Conservation (phyloP, 2,888 invertebrate species). For the Matsumyia berberina region DNA sequence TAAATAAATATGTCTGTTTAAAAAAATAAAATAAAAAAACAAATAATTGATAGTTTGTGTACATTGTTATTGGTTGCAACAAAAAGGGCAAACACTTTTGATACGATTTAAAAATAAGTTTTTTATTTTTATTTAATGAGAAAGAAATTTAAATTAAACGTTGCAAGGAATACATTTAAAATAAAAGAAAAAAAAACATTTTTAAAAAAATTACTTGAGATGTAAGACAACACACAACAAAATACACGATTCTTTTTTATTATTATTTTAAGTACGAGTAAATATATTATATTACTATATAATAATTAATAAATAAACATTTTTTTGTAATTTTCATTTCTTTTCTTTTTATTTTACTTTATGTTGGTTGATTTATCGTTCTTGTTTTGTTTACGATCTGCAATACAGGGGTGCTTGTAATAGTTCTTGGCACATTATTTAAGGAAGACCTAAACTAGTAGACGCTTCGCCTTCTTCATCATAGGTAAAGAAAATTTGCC, state of each 20-base stretch:
- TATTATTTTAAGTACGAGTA: slow-evolving; percentile 73
- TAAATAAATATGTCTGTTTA: slow-evolving; percentile 62
- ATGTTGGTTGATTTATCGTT: slow-evolving; percentile 2
- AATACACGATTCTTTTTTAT: slow-evolving; percentile 63
- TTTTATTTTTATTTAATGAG: slow-evolving; percentile 57
- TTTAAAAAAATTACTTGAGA: slow-evolving; percentile 24
- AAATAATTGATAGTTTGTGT: slow-evolving; percentile 64
- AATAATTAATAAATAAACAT: slow-evolving; percentile 72
- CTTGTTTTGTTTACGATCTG: slow-evolving; percentile 8
- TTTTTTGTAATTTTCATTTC: slow-evolving; percentile 72
- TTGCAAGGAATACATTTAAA: slow-evolving; percentile 47
- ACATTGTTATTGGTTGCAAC: slow-evolving; percentile 74
- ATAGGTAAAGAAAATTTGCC: no score
- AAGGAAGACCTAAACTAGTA: no score
- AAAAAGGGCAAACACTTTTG: slow-evolving; percentile 57
- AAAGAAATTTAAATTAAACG: slow-evolving; percentile 47
- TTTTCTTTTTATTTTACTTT: slow-evolving; percentile 26
- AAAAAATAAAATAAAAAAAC: slow-evolving; percentile 46
- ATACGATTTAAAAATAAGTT: slow-evolving; percentile 68
- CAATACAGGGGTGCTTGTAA: not conserved
- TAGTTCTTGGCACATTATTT: no score
- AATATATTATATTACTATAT: slow-evolving; percentile 73
- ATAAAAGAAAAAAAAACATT: slow-evolving; percentile 14
- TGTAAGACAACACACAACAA: slow-evolving; percentile 56
- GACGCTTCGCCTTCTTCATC: no score